Evolutionary conservation across 2,797 vertebrate genomes (phyloP), one percentile per base, ranked within the genome.

Genomic region (Leuciscus waleckii): DNA sequence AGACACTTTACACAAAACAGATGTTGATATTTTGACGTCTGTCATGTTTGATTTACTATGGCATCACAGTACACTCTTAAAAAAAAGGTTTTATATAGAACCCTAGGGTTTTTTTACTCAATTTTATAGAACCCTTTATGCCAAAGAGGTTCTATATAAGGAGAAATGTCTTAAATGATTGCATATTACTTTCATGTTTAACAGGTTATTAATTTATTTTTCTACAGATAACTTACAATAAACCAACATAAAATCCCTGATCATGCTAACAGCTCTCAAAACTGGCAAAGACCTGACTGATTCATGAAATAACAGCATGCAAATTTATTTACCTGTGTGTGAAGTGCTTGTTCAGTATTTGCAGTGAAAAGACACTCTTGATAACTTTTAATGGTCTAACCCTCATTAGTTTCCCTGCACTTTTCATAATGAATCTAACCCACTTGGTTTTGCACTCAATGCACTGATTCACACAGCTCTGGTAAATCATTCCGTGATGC

Each of bases 371-470:
- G n/a, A 56, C 23, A 26, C 51, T 39, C 21, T 58, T 58, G 4
- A n/a, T 19, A 7, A 35, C 41, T 58, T 81, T 81, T 70, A 17
- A 11, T 46, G 7, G n/a, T 17, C 2, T n/a, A 17, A 37, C 29
- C 43, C 8, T 37, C 0, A 65, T 65, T 82, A 51, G 2, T 51
- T 65, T 70, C 37, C 63, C 37, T 83, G 41, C 82, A 65, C 41
- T 61, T 84, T 46, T 77, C 74, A 41, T 46, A 78, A 77, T 70
- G 35, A 84, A 78, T 70, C 37, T 56, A 78, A 69, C 70, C 65
- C 63, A 41, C 46, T 43, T 32, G 68, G 26, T 19, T 23, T 84
- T 51, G 17, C 74, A 69, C 67, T 70, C 75, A 43, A 77, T 10
- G 29, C 63, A 70, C 26, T n/a, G 74, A 43, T 84, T 78, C 65